Conservation (phyloP, 2,113 vertebrate genomes). For the Brachypodius melanocephalos region DNA sequence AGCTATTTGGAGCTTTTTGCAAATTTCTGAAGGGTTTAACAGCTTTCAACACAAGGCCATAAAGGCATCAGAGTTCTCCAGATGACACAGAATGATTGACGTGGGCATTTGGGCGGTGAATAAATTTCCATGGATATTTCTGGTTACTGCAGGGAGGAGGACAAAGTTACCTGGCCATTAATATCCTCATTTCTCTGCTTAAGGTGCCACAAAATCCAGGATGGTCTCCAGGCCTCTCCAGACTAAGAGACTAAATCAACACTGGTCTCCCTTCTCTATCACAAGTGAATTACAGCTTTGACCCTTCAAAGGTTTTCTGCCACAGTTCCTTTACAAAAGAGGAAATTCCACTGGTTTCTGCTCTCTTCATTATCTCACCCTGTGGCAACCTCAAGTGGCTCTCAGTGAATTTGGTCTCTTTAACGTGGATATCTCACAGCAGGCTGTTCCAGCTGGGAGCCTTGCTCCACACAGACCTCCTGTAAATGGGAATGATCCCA, state of each 20-base stretch:
- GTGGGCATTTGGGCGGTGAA: neutral
- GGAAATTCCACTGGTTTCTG: neutral
- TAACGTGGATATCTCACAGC: neutral
- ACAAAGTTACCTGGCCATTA: neutral
- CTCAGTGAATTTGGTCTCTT: neutral
- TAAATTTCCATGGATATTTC: neutral
- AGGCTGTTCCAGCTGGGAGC: neutral
- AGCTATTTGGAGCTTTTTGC: neutral
- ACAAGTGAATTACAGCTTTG: neutral
- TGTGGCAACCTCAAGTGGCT: neutral
- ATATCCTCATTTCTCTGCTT: neutral
- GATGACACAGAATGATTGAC: neutral
- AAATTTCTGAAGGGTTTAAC: neutral
- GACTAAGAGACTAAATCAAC: neutral
- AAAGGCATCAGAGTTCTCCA: neutral
- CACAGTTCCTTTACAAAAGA: neutral
- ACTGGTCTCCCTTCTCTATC: neutral
- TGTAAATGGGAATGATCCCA: neutral
- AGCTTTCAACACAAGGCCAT: neutral
- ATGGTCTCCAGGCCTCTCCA: neutral
- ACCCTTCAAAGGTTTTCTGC: too few relatives aligned
- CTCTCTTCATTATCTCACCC: neutral
- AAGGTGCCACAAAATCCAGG: neutral
- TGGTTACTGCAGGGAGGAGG: neutral
- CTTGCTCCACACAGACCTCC: neutral